Evolutionary conservation across 1,140 invertebrate species (phyloP).

Genomic region (Pseudachorutes palmiensis): DNA sequence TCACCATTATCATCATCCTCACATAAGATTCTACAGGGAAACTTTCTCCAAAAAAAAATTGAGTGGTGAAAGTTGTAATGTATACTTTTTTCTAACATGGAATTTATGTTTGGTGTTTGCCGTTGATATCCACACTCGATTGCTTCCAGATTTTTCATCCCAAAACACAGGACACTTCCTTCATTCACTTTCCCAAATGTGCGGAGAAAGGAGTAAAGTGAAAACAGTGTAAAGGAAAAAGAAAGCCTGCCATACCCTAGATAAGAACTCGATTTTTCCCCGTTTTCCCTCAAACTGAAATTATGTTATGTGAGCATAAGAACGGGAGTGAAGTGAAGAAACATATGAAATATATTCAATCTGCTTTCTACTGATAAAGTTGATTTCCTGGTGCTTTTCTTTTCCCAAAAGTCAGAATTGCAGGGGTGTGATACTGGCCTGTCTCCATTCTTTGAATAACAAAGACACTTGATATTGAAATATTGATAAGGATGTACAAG

Average conservation of each 20-base stretch:
- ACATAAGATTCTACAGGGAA: too few relatives aligned
- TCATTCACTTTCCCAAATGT: too few relatives aligned
- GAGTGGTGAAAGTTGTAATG: neutral
- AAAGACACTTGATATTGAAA: neutral
- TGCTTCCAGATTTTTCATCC: conserved; percentile 39
- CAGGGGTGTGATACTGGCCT: too few relatives aligned
- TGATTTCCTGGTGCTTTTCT: conserved; percentile 22
- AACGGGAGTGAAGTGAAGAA: conserved; percentile 8
- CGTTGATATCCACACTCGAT: conserved; percentile 39
- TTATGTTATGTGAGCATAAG: neutral
- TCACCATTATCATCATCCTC: conserved; percentile 12
- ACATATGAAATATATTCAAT: conserved; percentile 40
- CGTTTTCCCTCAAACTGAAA: neutral
- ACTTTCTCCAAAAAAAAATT: neutral
- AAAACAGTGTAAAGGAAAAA: conserved; percentile 38
- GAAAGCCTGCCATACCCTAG: conserved; percentile 36
- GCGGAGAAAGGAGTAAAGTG: conserved; percentile 23
- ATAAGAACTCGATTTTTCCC: conserved; percentile 37
- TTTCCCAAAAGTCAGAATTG: too few relatives aligned
- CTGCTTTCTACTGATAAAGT: conserved; percentile 36
- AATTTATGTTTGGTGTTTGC: conserved; percentile 39
- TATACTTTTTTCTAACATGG: conserved; percentile 17
- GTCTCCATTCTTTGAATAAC: neutral
- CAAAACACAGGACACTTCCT: conserved; percentile 10
- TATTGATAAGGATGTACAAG: neutral